Evolutionary conservation across 92 coral and sea anemone genomes (phyloP).

Genomic region (Heteractis magnifica): DNA sequence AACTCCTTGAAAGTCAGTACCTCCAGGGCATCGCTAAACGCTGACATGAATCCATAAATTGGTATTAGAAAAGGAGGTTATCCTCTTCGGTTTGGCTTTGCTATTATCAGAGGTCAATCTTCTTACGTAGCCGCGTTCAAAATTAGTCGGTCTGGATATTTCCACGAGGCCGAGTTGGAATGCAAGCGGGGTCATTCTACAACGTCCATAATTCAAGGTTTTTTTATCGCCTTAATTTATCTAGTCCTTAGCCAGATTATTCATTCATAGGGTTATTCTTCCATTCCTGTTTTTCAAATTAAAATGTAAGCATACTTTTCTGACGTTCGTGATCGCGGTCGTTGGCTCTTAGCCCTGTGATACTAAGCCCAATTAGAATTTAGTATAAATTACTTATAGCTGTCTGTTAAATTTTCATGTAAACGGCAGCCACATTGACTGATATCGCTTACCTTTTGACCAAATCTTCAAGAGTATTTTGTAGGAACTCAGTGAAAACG

Average conservation of each 20-base stretch:
- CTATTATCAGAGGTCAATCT: neutral
- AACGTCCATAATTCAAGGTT: neutral
- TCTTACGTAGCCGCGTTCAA: neutral
- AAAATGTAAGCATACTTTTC: neutral
- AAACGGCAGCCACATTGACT: neutral
- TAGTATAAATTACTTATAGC: neutral
- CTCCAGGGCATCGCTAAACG: neutral
- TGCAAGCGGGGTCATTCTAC: no score
- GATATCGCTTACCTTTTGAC: neutral
- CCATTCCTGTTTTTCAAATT: neutral
- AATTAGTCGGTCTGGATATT: neutral
- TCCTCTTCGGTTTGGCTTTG: neutral
- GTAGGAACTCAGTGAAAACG: slow-evolving; percentile 1
- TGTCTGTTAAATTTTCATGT: neutral
- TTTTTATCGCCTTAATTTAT: neutral
- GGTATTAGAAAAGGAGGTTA: neutral
- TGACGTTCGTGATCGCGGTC: neutral
- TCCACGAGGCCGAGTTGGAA: no score
- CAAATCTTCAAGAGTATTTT: neutral
- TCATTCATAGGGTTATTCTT: neutral
- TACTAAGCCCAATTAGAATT: neutral
- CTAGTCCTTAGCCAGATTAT: neutral
- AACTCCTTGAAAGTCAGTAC: no score
- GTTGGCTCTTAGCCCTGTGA: neutral
- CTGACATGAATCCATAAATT: neutral